phyloP scores from a whole-genome alignment of 2,797 vertebrate species.

The Pangasius macronema region DNA sequence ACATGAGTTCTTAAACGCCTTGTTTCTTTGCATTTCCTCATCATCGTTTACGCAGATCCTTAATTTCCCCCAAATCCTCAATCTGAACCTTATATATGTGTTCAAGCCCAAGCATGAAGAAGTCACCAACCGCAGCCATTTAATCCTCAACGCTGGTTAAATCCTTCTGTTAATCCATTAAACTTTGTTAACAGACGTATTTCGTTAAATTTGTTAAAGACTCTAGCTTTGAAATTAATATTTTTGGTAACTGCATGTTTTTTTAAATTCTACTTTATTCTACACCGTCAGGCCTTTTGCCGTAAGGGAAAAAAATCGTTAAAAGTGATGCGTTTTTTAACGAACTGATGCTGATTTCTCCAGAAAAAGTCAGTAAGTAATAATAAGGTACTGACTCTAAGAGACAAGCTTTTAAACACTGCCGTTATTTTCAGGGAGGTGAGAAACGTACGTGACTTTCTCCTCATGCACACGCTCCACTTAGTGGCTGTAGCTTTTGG shows the following conservation, averaged over 20 bases:
- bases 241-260: conserved; percentile 78
- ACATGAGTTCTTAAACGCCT: conserved; percentile 75
- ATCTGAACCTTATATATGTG: not conserved
- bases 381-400: conserved; percentile 21
- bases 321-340: conserved; percentile 34
- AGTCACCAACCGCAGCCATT: conserved; percentile 64
- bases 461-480: conserved; percentile 71
- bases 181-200: not conserved
- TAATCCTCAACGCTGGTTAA: conserved; percentile 71
- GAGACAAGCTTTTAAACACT: conserved; percentile 78
- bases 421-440: conserved; percentile 78
- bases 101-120: not conserved
- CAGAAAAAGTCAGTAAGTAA: conserved; percentile 50
- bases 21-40: not conserved
- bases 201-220: not conserved
- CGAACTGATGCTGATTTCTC: conserved; percentile 29
- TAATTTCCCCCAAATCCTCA: not conserved
- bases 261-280: conserved; percentile 69
- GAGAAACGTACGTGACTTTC: conserved; percentile 63
- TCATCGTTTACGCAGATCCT: not conserved
- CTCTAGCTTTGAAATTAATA: conserved; percentile 70
- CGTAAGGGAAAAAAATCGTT: conserved; percentile 61
- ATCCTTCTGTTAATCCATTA: not conserved
- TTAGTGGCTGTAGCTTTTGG: conserved; percentile 74
- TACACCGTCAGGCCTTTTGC: conserved; percentile 76